Conservation (phyloP, 2,888 invertebrate genomes). For the Hofmannophila pseudospretella region DNA sequence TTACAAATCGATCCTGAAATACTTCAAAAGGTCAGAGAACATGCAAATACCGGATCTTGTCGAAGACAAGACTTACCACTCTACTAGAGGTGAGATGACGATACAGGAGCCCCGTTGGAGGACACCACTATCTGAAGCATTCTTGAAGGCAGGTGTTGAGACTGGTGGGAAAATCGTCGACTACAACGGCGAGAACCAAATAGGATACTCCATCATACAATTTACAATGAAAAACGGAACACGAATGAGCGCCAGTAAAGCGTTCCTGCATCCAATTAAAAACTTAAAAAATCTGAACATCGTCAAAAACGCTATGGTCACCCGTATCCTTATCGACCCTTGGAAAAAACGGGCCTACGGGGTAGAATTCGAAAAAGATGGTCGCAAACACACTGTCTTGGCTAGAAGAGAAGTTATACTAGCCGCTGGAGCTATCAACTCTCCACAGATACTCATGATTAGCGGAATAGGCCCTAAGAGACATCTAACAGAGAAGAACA, state of each 20-base stretch:
- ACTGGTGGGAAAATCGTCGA: slow-evolving; percentile 80
- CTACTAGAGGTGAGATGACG: slow-evolving; percentile 77
- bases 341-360: slow-evolving; percentile 75
- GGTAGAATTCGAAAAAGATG: slow-evolving; percentile 74
- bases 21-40: slow-evolving; percentile 84
- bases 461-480: slow-evolving; percentile 85
- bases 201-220: slow-evolving; percentile 82
- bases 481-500: slow-evolving; percentile 77
- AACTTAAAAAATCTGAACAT: slow-evolving; percentile 81
- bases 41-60: slow-evolving; percentile 68
- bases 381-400: slow-evolving; percentile 49
- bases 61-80: slow-evolving; percentile 73
- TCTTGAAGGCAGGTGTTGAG: slow-evolving; percentile 80
- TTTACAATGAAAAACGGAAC: slow-evolving; percentile 83
- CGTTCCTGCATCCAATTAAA: slow-evolving; percentile 80
- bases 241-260: slow-evolving; percentile 85
- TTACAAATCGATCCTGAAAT: slow-evolving; percentile 80
- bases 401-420: slow-evolving; percentile 85
- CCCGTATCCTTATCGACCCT: slow-evolving; percentile 76
- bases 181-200: slow-evolving; percentile 81
- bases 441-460: slow-evolving; percentile 89
- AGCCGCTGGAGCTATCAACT: slow-evolving; percentile 87
- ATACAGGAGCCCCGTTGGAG: slow-evolving; percentile 79
- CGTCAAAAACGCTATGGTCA: slow-evolving; percentile 75
- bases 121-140: slow-evolving; percentile 77